A percentile compares a stretch with the other conserved stretches of the same genome.
Evolutionary conservation across 2,888 invertebrate species (phyloP).

Genomic region (Nebria salina): DNA sequence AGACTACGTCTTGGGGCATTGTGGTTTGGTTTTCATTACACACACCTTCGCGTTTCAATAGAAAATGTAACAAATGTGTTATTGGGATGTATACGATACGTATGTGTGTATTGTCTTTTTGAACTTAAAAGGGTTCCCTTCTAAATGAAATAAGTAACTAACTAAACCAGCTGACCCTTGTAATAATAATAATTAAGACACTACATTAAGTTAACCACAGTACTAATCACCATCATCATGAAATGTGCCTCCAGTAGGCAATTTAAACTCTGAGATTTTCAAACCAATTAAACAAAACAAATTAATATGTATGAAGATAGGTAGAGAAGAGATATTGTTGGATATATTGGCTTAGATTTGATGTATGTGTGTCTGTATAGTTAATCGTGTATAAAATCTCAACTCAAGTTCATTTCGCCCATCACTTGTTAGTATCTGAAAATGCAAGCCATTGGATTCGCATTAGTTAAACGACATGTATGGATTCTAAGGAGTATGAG

Average conservation of each 20-base stretch:
- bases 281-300: background rate
- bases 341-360: too few species aligned
- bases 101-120: background rate
- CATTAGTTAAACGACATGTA: slow-evolving; percentile 15
- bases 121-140: too few species aligned
- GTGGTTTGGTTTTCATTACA: too few species aligned
- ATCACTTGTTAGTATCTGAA: background rate
- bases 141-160: too few species aligned
- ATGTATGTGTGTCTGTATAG: too few species aligned
- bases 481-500: background rate
- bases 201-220: background rate
- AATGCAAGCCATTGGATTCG: slow-evolving; percentile 4
- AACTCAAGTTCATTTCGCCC: background rate
- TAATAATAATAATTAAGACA: slow-evolving; percentile 14
- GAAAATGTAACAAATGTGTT: too few species aligned
- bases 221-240: background rate
- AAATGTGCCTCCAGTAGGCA: background rate
- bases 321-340: too few species aligned
- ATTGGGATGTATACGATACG: background rate
- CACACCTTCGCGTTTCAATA: too few species aligned
- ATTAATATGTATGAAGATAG: too few species aligned
- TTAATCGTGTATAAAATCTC: background rate
- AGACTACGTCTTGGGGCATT: too few species aligned
- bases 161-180: background rate
- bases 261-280: background rate